A percentile compares a stretch with the other conserved stretches of the same genome.
phyloP scores from a whole-genome alignment of 2,113 vertebrate species.

The Gopherus evgoodei region DNA sequence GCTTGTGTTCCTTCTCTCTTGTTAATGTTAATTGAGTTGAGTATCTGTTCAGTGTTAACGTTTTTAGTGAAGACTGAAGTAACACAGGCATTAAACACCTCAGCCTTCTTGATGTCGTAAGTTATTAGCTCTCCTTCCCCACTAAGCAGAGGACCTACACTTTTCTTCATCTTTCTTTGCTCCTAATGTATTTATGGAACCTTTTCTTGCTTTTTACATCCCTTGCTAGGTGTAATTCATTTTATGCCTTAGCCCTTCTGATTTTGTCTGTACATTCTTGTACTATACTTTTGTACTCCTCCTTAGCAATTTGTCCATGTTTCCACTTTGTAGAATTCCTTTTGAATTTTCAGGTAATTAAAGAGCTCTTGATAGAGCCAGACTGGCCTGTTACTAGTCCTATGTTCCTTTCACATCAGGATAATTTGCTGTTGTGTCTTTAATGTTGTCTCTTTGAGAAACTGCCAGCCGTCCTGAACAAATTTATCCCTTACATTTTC shows the following conservation, averaged over 20 bases:
- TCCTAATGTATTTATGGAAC: not conserved
- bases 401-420: not conserved
- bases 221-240: not conserved
- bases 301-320: not conserved
- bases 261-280: not conserved
- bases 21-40: not conserved
- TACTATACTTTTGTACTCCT: not conserved
- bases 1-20: not conserved
- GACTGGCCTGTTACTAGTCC: not conserved
- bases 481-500: not conserved
- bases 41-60: not conserved
- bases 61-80: not conserved
- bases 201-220: not conserved
- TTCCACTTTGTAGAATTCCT: not conserved
- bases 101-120: not conserved
- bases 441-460: not conserved
- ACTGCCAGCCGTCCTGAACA: not conserved
- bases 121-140: not conserved
- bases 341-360: not conserved
- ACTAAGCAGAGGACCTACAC: not conserved
- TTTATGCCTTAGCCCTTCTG: not conserved
- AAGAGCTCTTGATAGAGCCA: not conserved
- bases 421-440: not conserved
- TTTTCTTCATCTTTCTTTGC: not conserved
- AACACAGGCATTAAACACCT: not conserved